Evolutionary conservation across 2,888 invertebrate species (phyloP), one percentile per base, ranked within the genome.

Genomic region (Alsophila aescularia): DNA sequence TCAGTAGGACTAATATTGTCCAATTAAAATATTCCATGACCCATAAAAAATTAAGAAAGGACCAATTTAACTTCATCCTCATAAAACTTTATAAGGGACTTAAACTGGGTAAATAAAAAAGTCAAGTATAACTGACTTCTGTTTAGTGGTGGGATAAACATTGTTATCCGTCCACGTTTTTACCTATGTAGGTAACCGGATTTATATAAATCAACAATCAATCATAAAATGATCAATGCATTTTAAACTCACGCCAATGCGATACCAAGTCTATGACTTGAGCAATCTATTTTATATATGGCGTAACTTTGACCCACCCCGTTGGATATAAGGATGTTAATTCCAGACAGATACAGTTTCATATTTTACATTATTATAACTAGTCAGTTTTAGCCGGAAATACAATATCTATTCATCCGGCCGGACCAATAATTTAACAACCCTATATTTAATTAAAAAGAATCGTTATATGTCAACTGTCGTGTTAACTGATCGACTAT

Each of bases 401-500:
- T 24, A 7, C 24, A 24, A 24, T 8, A 7, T 6, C 24, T 24
- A 7, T 24, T 24, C 7, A 7, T 37, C 18, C 36, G 29, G 29
- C 12, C 4, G 27, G n/a, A 16, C 8, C 7, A 9, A 12, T 8
- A 13, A 5, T 4, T n/a, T 12, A 10, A 13, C 55, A 41, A 31
- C 50, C 15, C 45, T 41, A 51, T 2, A 31, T 47, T 64, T 62
- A 62, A 64, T 62, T 62, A 64, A 51, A 59, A 55, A 55, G 50
- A 45, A 55, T 10, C 54, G 55, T 62, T 45, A 58, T 56, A 53
- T 49, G 24, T 56, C 57, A 49, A 64, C 45, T 49, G 53, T 44
- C 62, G 47, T 49, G 61, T 60, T 62, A 62, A 64, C 60, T 62
- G 61, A 62, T 64, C 52, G 55, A 49, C 58, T 56, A 60, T 47